Evolutionary conservation across 2,797 vertebrate species (phyloP).

Genomic region (Podarcis siculus): DNA sequence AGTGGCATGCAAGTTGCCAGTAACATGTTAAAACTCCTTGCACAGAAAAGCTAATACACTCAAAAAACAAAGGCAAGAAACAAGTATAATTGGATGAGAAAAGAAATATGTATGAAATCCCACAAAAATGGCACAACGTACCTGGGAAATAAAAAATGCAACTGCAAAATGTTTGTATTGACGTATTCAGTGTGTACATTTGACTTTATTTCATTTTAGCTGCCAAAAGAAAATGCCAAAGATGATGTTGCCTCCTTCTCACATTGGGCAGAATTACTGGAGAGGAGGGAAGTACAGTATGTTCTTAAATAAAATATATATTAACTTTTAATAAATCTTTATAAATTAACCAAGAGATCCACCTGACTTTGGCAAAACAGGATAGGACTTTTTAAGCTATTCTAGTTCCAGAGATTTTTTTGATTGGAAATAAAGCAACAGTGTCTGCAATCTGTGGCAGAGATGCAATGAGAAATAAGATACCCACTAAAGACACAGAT

Average conservation of each 20-base stretch:
- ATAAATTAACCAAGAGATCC: background rate
- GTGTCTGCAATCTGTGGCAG: background rate
- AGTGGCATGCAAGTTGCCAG: background rate
- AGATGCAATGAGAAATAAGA: background rate
- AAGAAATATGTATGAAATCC: background rate
- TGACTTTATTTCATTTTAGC: background rate
- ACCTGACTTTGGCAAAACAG: background rate
- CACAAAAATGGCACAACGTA: background rate
- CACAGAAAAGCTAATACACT: background rate
- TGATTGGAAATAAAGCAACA: background rate
- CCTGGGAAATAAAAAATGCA: background rate
- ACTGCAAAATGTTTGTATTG: background rate
- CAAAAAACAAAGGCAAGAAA: background rate
- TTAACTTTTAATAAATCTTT: background rate
- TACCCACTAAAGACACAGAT: background rate
- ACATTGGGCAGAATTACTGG: background rate
- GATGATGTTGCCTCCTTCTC: no score
- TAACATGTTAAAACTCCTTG: background rate
- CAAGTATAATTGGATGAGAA: background rate
- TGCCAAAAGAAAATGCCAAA: background rate
- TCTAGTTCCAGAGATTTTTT: background rate
- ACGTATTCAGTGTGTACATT: background rate
- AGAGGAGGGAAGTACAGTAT: background rate
- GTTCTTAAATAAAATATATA: background rate
- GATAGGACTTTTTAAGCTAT: background rate